Evolutionary conservation across 2,113 vertebrate genomes (phyloP).

Genomic region (Catagonus wagneri): DNA sequence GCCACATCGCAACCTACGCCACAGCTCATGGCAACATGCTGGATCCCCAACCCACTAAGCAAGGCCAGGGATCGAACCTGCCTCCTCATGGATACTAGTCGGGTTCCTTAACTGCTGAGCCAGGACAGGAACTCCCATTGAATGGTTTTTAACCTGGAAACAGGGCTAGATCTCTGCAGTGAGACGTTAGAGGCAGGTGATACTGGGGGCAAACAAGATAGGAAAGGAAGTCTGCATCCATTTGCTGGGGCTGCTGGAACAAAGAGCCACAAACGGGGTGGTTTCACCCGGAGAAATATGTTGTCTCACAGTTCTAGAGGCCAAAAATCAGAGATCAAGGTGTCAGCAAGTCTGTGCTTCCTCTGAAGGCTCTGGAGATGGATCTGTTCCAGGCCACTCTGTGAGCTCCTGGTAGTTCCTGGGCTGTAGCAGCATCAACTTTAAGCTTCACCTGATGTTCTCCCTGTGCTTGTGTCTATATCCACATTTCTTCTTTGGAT

Average conservation of each 20-base stretch:
- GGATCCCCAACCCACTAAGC: too few species aligned
- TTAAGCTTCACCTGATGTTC: background rate
- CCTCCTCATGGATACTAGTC: too few species aligned
- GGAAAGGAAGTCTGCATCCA: background rate
- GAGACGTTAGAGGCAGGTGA: background rate
- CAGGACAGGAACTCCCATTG: too few species aligned
- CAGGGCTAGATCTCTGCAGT: background rate
- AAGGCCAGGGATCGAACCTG: too few species aligned
- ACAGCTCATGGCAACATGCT: too few species aligned
- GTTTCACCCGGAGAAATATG: background rate
- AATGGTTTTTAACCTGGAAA: background rate
- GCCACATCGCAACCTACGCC: too few species aligned
- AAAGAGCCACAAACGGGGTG: background rate
- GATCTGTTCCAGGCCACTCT: background rate
- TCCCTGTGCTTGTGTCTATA: background rate
- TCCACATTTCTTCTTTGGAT: background rate
- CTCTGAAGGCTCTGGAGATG: background rate
- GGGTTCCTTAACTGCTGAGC: too few species aligned
- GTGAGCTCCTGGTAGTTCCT: background rate
- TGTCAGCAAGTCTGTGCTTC: background rate
- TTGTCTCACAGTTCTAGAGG: constrained; percentile 17
- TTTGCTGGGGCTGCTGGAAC: background rate
- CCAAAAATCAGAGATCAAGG: background rate
- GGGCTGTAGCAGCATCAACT: background rate
- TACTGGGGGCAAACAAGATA: background rate